Conservation (phyloP, 2,888 invertebrate species). For the Chloroclysta siterata region DNA sequence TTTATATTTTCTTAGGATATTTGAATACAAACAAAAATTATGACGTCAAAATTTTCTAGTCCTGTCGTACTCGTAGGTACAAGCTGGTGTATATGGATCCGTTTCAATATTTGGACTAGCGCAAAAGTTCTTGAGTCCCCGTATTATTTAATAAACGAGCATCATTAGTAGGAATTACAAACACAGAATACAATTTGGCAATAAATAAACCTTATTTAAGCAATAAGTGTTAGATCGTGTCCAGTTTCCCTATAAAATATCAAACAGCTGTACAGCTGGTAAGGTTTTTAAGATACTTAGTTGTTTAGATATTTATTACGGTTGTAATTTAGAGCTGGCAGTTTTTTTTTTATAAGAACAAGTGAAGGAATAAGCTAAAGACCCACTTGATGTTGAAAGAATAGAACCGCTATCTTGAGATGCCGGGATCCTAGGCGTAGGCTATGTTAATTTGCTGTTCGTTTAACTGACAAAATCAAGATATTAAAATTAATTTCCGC, state of each 20-base stretch:
- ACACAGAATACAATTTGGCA: conserved; percentile 15
- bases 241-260: conserved; percentile 24
- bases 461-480: conserved; percentile 32
- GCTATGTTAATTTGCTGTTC: neutral
- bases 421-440: neutral
- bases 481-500: conserved; percentile 37
- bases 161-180: conserved; percentile 15
- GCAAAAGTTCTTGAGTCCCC: neutral
- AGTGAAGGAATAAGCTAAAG: no score
- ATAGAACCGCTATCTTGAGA: neutral
- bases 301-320: conserved; percentile 1
- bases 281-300: conserved; percentile 2
- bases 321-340: neutral
- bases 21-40: neutral
- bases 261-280: conserved; percentile 1
- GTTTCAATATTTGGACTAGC: no score
- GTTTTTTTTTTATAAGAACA: neutral
- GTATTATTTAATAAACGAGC: conserved; percentile 8
- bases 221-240: conserved; percentile 31
- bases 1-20: no score
- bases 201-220: conserved; percentile 15
- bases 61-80: no score
- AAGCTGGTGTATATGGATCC: no score
- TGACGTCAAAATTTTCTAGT: no score
- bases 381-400: neutral